phyloP scores from a whole-genome alignment of 2,113 vertebrate genomes.

The Poeciliopsis turrubarensis region DNA sequence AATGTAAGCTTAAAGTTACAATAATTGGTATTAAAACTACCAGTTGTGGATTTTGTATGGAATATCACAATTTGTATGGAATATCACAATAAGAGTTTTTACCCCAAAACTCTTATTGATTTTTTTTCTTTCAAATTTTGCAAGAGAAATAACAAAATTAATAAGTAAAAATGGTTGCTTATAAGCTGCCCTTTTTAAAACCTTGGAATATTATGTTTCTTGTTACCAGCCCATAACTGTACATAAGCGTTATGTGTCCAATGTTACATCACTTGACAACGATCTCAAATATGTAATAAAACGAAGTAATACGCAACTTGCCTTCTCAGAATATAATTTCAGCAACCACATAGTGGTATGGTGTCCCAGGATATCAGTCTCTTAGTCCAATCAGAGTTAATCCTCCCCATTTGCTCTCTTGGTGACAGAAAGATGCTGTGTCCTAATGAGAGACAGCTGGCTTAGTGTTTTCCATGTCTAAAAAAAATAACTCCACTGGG shows the following conservation, averaged over 20 bases:
- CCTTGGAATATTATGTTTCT: not conserved
- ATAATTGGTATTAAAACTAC: no score
- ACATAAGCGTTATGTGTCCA: not conserved
- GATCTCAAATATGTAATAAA: not conserved
- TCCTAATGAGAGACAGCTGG: constrained; percentile 84
- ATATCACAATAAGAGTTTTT: no score
- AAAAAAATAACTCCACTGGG: constrained; percentile 52
- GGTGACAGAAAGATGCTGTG: constrained; percentile 80
- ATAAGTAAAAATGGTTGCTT: not conserved
- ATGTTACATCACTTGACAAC: constrained; percentile 3
- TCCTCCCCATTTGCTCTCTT: constrained; percentile 78
- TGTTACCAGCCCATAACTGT: not conserved
- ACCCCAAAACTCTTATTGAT: no score
- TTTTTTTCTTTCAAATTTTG: no score
- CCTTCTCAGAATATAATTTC: constrained; percentile 77
- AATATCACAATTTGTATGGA: no score
- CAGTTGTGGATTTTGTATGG: no score
- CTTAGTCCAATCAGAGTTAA: constrained; percentile 81
- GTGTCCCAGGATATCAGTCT: constrained; percentile 72
- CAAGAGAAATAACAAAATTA: no score
- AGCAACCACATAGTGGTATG: constrained; percentile 68
- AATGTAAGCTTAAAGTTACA: no score
- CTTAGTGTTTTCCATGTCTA: constrained; percentile 59
- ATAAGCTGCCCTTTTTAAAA: not conserved
- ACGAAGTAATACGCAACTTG: constrained; percentile 21